Evolutionary conservation across 1,140 invertebrate species (phyloP), one percentile per base, ranked within the genome.

Genomic region (Magallana angulata): DNA sequence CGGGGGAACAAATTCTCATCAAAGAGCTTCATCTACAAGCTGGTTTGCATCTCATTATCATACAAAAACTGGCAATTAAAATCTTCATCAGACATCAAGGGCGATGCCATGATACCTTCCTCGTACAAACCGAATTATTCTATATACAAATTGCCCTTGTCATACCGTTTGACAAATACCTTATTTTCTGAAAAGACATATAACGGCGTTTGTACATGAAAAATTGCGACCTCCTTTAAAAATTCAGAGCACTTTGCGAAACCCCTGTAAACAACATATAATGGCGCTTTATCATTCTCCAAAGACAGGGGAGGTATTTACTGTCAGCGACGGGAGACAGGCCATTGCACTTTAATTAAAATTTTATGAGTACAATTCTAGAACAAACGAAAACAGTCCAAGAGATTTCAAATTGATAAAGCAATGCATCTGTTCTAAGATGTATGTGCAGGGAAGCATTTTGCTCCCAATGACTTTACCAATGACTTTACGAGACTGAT

Each of bases 311-410:
- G 24, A 30, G 24, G 9, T 7, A 6, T 76, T 76, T 12, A 12
- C 24, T 76, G 24, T 76, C 68, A 76, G 2, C 24, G 68, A 30
- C 36, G 68, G 68, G 68, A 76, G 68, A 30, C 18, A 4, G 68
- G 68, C 11, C 68, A 76, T 30, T 76, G 68, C 36, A 76, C 68
- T 76, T 76, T 76, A 76, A 76, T 76, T 76, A 12, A 76, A 76
- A 76, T 76, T 76, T 76, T 24, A 76, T 76, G 24, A 76, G 68
- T 76, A 30, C 68, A 76, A 62, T 76, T 76, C 36, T 36, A 36
- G 12, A 76, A 76, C 24, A 76, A 76, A 30, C 36, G 68, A 62
- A 76, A 18, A 76, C 68, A 11, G 68, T 76, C 68, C 12, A 30
- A 5, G 68, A 76, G 36, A 36, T 76, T 76, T 8, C 68, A 76